These are phyloP conservation scores for Aquatica leii DNA, from an alignment of 2,888 invertebrate species.

Conservation along the genomic window DNA sequence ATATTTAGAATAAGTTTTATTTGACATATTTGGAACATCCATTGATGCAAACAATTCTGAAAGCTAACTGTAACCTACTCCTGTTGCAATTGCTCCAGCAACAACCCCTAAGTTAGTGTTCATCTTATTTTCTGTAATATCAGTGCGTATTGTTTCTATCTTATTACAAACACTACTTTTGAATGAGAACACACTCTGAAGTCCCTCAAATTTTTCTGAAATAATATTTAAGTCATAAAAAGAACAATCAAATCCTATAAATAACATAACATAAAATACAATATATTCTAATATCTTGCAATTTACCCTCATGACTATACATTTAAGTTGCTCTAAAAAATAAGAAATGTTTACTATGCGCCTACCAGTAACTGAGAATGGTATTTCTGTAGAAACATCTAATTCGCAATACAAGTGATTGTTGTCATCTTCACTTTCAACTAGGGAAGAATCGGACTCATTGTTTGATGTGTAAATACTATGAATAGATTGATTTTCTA, in stretches of 20 bases:
- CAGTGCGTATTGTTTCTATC: not conserved
- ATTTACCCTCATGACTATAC: not conserved
- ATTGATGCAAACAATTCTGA: not conserved
- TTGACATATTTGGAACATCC: not conserved
- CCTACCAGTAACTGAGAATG: not conserved
- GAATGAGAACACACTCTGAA: not conserved
- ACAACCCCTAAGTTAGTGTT: constrained; percentile 2
- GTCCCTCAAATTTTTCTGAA: not conserved
- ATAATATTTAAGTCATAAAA: not conserved
- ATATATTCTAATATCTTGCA: no score
- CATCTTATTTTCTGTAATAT: no score
- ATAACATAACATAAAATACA: no score
- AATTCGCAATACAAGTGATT: not conserved
- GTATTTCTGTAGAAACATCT: not conserved
- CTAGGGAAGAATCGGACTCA: no score
- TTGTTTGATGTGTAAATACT: not conserved
- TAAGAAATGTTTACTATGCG: not conserved
- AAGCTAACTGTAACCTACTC: not conserved
- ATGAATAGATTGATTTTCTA: no score
- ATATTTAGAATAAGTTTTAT: not conserved
- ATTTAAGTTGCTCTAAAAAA: not conserved
- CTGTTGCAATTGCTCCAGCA: not conserved
- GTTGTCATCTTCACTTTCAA: not conserved
- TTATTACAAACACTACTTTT: not conserved
- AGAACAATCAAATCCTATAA: not conserved